Evolutionary conservation across 2,113 vertebrate genomes (phyloP).

Genomic region (Loxodonta africana): DNA sequence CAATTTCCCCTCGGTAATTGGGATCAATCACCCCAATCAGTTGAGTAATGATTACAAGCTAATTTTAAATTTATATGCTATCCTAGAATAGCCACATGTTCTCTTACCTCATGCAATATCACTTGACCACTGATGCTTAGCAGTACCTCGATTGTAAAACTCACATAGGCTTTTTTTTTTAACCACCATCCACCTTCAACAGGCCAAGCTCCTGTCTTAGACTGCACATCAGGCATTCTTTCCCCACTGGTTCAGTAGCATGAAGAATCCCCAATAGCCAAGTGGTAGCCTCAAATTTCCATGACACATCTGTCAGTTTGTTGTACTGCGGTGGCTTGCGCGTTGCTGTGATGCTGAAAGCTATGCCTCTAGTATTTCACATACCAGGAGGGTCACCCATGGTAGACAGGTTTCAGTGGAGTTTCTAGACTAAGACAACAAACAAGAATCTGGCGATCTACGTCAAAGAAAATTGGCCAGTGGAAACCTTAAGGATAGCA

Average conservation of each 20-base stretch:
- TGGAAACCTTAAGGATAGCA: too few relatives aligned
- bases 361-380: too few relatives aligned
- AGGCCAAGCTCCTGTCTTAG: conserved; percentile 8
- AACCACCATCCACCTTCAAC: conserved; percentile 16
- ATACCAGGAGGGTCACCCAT: too few relatives aligned
- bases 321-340: too few relatives aligned
- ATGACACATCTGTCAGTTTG: background rate
- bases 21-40: background rate
- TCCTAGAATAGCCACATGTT: background rate
- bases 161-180: background rate
- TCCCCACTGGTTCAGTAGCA: background rate
- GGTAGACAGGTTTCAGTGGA: too few relatives aligned
- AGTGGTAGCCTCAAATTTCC: background rate
- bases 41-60: background rate
- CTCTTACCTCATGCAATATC: background rate
- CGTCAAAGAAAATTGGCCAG: too few relatives aligned
- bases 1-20: background rate
- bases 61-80: background rate
- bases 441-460: too few relatives aligned
- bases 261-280: background rate
- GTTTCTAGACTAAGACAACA: too few relatives aligned
- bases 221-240: background rate
- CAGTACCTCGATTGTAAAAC: background rate
- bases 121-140: background rate
- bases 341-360: too few relatives aligned